Evolutionary conservation across 2,113 vertebrate genomes (phyloP).

Genomic region (Gorsachius goisagi): DNA sequence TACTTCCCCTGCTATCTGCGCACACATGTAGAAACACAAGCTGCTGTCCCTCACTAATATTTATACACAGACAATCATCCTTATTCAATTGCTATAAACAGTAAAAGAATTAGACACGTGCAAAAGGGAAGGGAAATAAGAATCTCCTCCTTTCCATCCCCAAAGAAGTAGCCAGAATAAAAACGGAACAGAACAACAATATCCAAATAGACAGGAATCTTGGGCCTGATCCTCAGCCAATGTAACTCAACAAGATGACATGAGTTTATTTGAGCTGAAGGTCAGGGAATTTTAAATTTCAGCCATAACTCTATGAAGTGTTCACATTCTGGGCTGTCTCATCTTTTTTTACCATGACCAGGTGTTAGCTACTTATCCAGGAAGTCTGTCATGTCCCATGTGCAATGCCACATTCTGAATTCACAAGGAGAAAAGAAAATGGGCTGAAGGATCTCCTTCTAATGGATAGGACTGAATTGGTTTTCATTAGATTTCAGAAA

Average conservation of each 20-base stretch:
- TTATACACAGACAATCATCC: neutral
- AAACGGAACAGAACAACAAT: neutral
- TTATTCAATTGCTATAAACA: neutral
- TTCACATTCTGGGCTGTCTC: neutral
- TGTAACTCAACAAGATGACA: neutral
- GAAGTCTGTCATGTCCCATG: neutral
- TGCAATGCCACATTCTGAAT: neutral
- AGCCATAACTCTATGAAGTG: neutral
- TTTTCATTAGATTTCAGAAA: constrained; percentile 33
- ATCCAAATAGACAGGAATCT: neutral
- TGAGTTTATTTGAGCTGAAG: neutral
- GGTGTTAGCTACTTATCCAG: neutral
- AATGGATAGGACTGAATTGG: neutral
- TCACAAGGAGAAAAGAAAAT: neutral
- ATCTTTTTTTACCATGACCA: neutral
- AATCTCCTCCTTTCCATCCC: neutral
- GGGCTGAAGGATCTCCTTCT: neutral
- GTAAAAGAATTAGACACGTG: neutral
- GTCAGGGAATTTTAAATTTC: neutral
- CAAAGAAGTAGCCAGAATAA: neutral
- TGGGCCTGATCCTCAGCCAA: neutral
- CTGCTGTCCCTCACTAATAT: neutral
- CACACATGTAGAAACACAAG: neutral
- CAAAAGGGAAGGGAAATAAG: neutral
- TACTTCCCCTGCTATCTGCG: neutral